These are phyloP conservation scores for Characodon lateralis DNA, from an alignment of 2,797 vertebrate species.

Conservation along the genomic window DNA sequence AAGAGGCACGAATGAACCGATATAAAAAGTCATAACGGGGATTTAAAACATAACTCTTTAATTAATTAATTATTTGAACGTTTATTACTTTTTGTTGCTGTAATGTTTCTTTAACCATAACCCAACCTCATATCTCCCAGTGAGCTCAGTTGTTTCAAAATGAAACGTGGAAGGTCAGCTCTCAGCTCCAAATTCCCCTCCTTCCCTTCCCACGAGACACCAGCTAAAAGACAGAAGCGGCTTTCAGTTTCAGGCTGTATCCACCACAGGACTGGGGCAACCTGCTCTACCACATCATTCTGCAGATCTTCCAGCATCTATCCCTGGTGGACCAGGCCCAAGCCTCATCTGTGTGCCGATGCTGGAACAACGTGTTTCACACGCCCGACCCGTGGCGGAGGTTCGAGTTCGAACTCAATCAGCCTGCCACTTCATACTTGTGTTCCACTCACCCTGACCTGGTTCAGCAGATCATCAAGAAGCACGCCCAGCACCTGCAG, in stretches of 20 bases:
- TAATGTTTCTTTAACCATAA: not conserved
- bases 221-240: conserved; percentile 79
- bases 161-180: conserved; percentile 83
- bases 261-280: conserved; percentile 81
- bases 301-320: conserved; percentile 87
- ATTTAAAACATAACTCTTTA: not conserved
- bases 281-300: conserved; percentile 85
- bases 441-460: conserved; percentile 91
- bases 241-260: conserved; percentile 24
- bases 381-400: conserved; percentile 90
- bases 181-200: conserved; percentile 66
- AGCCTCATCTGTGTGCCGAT: conserved; percentile 85
- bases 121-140: not conserved
- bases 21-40: not conserved
- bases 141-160: conserved; percentile 60
- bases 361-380: conserved; percentile 91
- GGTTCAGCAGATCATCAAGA: conserved; percentile 93
- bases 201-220: conserved; percentile 62
- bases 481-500: conserved; percentile 88
- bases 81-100: not conserved
- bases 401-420: conserved; percentile 92
- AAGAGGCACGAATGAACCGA: not conserved
- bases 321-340: conserved; percentile 86
- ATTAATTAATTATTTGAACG: not conserved
- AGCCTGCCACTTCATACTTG: conserved; percentile 89